Evolutionary conservation across 2,113 vertebrate species (phyloP).

Genomic region (Indicator indicator): DNA sequence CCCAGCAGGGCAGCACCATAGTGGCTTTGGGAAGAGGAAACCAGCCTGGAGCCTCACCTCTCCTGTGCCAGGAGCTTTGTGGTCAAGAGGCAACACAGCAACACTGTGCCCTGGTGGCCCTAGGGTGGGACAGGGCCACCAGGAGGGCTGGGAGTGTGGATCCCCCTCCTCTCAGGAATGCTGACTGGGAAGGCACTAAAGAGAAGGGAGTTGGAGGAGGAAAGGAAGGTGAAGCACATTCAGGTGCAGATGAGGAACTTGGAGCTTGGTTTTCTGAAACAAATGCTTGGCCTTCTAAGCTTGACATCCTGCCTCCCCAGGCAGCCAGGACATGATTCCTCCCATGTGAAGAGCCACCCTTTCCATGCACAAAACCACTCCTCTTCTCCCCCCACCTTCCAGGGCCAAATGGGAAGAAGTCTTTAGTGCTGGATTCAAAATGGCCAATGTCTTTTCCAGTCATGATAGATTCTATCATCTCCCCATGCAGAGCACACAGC

Average conservation of each 20-base stretch:
- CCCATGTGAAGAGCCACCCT: background rate
- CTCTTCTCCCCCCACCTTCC: background rate
- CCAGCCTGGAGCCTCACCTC: background rate
- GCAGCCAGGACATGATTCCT: background rate
- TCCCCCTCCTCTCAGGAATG: background rate
- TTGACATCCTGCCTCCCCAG: background rate
- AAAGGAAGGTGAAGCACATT: background rate
- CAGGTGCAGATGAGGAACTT: background rate
- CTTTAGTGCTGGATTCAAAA: background rate
- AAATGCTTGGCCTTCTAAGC: background rate
- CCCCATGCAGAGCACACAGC: background rate
- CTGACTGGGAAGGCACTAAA: background rate
- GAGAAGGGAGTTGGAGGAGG: background rate
- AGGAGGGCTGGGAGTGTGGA: background rate
- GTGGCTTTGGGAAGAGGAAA: background rate
- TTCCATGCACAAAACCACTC: background rate
- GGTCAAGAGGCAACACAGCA: background rate
- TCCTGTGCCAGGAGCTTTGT: background rate
- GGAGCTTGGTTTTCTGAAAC: background rate
- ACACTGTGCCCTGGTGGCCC: background rate
- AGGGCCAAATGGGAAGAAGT: background rate
- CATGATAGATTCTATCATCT: background rate
- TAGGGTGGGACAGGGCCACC: background rate
- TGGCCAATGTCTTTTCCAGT: conserved; percentile 44
- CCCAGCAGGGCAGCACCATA: background rate